phyloP scores from a whole-genome alignment of 2,797 vertebrate genomes.

The Mus minutoides region DNA sequence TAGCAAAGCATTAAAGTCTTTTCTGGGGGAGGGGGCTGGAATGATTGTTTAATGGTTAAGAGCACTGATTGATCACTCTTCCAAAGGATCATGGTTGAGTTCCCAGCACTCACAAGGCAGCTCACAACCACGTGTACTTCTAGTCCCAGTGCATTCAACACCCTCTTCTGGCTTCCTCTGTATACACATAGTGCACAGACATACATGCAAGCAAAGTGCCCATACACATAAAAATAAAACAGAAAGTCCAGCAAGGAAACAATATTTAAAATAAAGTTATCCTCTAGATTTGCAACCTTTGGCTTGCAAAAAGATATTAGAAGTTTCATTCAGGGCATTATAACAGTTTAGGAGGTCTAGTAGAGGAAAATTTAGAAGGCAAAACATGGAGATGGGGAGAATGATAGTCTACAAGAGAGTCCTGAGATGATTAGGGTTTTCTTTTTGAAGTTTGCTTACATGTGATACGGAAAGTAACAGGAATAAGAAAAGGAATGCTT shows the following conservation, averaged over 20 bases:
- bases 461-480: slow-evolving; percentile 4
- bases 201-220: neutral
- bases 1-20: neutral
- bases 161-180: neutral
- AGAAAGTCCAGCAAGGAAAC: neutral
- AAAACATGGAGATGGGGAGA: slow-evolving; percentile 2
- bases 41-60: neutral
- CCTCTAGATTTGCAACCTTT: neutral
- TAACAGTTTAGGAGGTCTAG: neutral
- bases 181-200: neutral
- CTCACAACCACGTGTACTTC: neutral
- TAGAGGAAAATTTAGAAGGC: neutral
- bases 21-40: neutral
- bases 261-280: neutral
- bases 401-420: neutral
- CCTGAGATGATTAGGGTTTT: slow-evolving; percentile 10
- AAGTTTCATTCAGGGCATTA: neutral
- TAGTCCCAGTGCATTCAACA: neutral
- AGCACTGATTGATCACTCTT: neutral
- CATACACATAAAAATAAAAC: neutral
- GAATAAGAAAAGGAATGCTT: slow-evolving; percentile 53
- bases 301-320: slow-evolving; percentile 21
- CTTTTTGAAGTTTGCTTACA: neutral
- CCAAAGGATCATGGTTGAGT: neutral
- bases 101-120: neutral